Evolutionary conservation across 2,113 vertebrate species (phyloP), one percentile per base, ranked within the genome.

Genomic region (Corythaixoides concolor): DNA sequence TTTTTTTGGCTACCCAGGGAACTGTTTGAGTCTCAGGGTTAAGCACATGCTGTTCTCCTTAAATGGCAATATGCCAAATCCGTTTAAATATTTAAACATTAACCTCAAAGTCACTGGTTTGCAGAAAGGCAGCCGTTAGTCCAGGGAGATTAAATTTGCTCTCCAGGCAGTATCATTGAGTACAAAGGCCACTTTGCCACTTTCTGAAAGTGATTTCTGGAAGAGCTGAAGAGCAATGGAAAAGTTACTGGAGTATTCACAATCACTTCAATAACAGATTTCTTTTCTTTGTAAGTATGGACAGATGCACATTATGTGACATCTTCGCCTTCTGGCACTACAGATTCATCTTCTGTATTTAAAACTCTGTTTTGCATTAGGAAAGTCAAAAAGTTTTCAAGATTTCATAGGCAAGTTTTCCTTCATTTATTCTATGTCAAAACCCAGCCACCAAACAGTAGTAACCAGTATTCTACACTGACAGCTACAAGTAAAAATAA

Each of bases 71-170:
- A 39, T 49, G 89, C 96, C 96, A 96, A 95, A 89, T 30, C 52
- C 2, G 4, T 95, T 96, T 94, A 95, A 96, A 92, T 85, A 94
- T 92, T 97, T 97, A 97, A 97, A 94, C 91, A 96, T 96, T 97
- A 97, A 96, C 95, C 69, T 96, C 81, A 30, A 92, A 92, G 87
- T 75, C 87, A 91, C 73, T 83, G 70, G 77, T 82, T 93, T 86
- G 47, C 21, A 73, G 28, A 77, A 91, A 95, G n/a, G 74, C 53
- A 95, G 91, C 8, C 6, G 0, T 94, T 89, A 79, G 45, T n/a
- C 56, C 76, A 45, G 22, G 55, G 41, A 60, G 66, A 85, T 75
- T 73, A 68, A 69, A 58, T 59, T 68, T 72, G 18, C 79, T 93
- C 81, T 78, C 58, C 59, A 21, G 74, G 62, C 41, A 82, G 52